Evolutionary conservation across 2,113 vertebrate species (phyloP), one percentile per base, ranked within the genome.

Genomic region (Paedocypris sp.): DNA sequence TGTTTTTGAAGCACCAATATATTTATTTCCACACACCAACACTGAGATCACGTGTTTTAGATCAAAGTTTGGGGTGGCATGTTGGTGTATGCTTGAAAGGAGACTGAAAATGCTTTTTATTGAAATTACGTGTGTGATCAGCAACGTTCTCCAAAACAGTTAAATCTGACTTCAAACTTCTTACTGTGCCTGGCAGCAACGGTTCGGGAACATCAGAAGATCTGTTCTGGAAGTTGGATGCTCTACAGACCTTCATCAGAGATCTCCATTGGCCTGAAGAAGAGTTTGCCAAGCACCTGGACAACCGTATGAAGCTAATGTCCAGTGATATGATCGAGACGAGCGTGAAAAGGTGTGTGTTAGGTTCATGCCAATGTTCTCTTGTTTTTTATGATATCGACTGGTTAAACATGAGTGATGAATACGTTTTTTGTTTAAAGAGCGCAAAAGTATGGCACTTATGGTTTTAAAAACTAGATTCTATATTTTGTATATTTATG

Each of bases 271-370:
- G 95, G 95, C 95, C 95, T 0, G 95, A 99, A 72, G 95, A 99
- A 53, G 94, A 98, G 79, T 99, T 98, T 70, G 94, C 92, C 64
- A 97, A 96, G 62, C 94, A 99, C 77, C 82, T 98, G 7, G 94
- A 99, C 73, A 95, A 92, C 67, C 91, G 94, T 64, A 88, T 99
- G 67, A 87, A 95, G 80, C 85, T 97, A 49, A 99, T 99, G 94
- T 95, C 94, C 0, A 98, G 94, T 73, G 94, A 98, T 83, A 99
- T 99, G 95, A 99, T 99, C 1, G 95, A 99, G 74, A 97, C 90
- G 70, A 98, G 94, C 62, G 95, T 99, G 72, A 99, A 98, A 79
- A 91, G 95, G 95, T 97, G 64, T 33, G n/a, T n/a, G n/a, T n/a
- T n/a, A n/a, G n/a, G n/a, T n/a, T n/a, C n/a, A n/a, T n/a, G n/a